Evolutionary conservation across 1,140 invertebrate species (phyloP), one percentile per base, ranked within the genome.

Genomic region (Belonocnema kinseyi): DNA sequence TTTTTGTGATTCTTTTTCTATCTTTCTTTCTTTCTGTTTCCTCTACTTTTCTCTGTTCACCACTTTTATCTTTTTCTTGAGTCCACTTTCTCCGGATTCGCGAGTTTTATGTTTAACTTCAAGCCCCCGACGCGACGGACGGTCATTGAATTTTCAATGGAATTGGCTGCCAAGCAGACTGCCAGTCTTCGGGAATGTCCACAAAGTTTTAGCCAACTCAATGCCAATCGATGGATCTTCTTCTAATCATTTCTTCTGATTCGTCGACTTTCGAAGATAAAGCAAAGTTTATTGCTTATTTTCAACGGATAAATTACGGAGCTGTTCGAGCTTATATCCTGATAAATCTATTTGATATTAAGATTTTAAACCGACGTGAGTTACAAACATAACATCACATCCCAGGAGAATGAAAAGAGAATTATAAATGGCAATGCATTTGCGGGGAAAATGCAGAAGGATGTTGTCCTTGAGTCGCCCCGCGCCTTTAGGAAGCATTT

Each of bases 141-240:
- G 74, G 77, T 75, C 79, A 83, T 83, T 84, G 81, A 84, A 84
- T 84, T 84, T 81, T 74, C 79, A 78, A 83, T 81, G 75, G 77
- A 80, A 83, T 77, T 81, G 79, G 77, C 76, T 77, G 73, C 74
- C 76, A 73, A 71, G 72, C 73, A 75, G 73, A 77, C 76, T 75
- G 70, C 53, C 14, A 46, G 75, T 75, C 77, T 74, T 53, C 66
- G 72, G 75, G 72, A 73, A 80, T 66, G 73, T 75, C 75, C 77
- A 54, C 52, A 66, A 71, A 73, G 79, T 76, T 80, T 75, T 73
- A 72, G 78, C 72, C 74, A 17, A 71, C 74, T 66, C 2, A 46
- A 40, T 66, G 33, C 4, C 26, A 66, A 16, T 66, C 33, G 5
- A 40, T 66, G 61, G 40, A 14, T 66, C 40, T 66, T 66, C 61